Percentiles rank a stretch among this genome's conserved stretches.
Conservation (phyloP, 92 coral and sea anemone genomes). For the Porites rus region DNA sequence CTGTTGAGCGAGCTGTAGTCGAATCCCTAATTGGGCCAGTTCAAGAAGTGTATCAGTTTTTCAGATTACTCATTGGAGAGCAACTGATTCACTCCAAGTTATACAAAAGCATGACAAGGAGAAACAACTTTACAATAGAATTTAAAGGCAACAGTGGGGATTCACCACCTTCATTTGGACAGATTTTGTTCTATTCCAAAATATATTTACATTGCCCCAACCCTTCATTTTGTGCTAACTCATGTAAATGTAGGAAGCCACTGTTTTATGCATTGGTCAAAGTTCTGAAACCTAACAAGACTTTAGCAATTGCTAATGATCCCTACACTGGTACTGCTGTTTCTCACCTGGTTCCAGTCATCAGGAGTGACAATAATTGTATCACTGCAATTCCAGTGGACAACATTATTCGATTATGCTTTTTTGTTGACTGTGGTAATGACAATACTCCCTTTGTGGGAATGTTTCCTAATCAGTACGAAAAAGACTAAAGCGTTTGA, state of each 20-base stretch:
- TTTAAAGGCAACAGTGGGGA: conserved; percentile 28
- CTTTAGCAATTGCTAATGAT: conserved; percentile 52
- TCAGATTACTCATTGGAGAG: conserved; percentile 38
- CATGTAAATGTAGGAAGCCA: conserved; percentile 50
- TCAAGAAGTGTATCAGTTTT: conserved; percentile 14
- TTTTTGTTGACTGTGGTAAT: conserved; percentile 61
- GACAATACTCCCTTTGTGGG: conserved; percentile 47
- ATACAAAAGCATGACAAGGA: conserved; percentile 65
- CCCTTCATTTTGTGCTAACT: conserved; percentile 42
- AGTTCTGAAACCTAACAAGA: conserved; percentile 24
- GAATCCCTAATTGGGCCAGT: conserved; percentile 51
- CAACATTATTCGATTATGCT: conserved; percentile 51
- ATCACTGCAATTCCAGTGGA: conserved; percentile 53
- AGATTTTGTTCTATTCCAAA: conserved; percentile 52
- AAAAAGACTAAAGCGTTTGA: conserved; percentile 49
- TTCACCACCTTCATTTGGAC: conserved; percentile 43
- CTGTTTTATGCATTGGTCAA: conserved; percentile 47
- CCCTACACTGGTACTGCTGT: conserved; percentile 55
- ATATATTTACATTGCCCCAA: conserved; percentile 47
- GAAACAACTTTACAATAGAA: conserved; percentile 51
- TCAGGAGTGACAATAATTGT: conserved; percentile 33
- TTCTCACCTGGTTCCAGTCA: conserved; percentile 62
- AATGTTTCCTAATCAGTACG: conserved; percentile 66
- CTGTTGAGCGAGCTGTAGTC: background rate
- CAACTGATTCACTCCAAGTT: conserved; percentile 60